Conservation (phyloP, 2,888 invertebrate species). For the Drosophila kuntzei region DNA sequence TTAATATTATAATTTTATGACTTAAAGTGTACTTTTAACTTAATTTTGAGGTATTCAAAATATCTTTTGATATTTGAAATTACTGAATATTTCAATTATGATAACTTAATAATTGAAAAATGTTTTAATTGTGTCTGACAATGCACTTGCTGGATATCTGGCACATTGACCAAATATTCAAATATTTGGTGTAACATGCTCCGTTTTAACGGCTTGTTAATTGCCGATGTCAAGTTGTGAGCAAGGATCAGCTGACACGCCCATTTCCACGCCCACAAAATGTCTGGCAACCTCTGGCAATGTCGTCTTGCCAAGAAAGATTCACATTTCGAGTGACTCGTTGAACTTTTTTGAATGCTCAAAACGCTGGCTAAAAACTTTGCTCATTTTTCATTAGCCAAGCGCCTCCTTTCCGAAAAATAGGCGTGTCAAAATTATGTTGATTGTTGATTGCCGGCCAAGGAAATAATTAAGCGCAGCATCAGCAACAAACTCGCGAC, state of each 20-base stretch:
- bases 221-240: not conserved
- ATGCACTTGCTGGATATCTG: no score
- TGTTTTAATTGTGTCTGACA: no score
- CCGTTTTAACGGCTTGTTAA: not conserved
- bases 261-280: not conserved
- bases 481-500: conserved; percentile 24
- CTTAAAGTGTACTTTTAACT: no score
- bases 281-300: conserved; percentile 13
- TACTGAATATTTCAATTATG: no score
- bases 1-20: no score
- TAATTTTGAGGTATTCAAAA: no score
- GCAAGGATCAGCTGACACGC: conserved; percentile 8
- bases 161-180: no score
- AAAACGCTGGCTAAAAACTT: conserved; percentile 48
- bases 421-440: conserved; percentile 74
- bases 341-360: conserved; percentile 28
- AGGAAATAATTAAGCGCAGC: conserved; percentile 74
- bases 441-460: conserved; percentile 74
- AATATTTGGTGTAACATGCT: no score
- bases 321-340: conserved; percentile 12
- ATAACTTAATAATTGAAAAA: no score
- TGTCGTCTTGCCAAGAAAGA: not conserved
- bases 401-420: conserved; percentile 31
- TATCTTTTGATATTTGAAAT: no score
- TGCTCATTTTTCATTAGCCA: conserved; percentile 63